phyloP scores from a whole-genome alignment of 2,888 invertebrate species.

The Lingula anatina region DNA sequence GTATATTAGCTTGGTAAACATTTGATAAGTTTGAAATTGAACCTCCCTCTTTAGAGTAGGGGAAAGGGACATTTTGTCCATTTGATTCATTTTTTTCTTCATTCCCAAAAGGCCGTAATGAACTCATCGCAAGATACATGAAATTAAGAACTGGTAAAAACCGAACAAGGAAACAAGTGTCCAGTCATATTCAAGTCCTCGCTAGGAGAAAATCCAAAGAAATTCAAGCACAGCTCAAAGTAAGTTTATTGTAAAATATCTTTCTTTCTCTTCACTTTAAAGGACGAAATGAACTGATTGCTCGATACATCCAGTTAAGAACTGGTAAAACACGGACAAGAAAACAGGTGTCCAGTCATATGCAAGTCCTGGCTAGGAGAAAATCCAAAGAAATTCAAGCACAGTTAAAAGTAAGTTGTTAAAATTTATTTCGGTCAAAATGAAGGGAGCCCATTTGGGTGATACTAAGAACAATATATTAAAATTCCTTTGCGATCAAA shows the following conservation, averaged over 20 bases:
- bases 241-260: constrained; percentile 7
- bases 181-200: constrained; percentile 99
- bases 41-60: too few relatives aligned
- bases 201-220: constrained; percentile 97
- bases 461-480: background rate
- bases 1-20: too few relatives aligned
- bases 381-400: constrained; percentile 93
- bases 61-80: too few relatives aligned
- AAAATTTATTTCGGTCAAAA: background rate
- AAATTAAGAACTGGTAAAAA: constrained; percentile 99
- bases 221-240: constrained; percentile 64
- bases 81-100: too few relatives aligned
- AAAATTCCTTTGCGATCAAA: too few relatives aligned
- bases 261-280: constrained; percentile 29
- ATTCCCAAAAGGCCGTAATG: constrained; percentile 96
- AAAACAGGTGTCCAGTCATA: constrained; percentile 99
- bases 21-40: too few relatives aligned
- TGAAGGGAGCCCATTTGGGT: background rate
- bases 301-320: constrained; percentile 97
- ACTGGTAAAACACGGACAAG: constrained; percentile 99
- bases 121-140: constrained; percentile 99
- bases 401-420: constrained; percentile 33
- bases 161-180: constrained; percentile 98
- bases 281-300: constrained; percentile 99
- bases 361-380: constrained; percentile 97